Percentiles rank a stretch among this genome's conserved stretches.
phyloP scores from a whole-genome alignment of 2,797 vertebrate species.

The Poeciliopsis paucimaculata region DNA sequence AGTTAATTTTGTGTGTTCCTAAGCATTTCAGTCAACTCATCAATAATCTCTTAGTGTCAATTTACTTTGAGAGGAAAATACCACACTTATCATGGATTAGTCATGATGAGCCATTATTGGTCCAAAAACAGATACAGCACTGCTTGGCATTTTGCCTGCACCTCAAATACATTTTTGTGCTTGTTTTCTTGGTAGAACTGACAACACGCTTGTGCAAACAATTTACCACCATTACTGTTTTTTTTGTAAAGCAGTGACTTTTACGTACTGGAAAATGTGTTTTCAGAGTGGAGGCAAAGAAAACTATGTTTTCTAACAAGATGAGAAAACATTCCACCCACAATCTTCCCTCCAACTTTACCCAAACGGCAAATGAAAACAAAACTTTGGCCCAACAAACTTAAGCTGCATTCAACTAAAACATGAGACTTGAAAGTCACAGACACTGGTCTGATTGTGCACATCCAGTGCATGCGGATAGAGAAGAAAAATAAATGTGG shows the following conservation, averaged over 20 bases:
- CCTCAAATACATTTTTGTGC: background rate
- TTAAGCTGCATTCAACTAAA: background rate
- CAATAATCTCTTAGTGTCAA: too few species aligned
- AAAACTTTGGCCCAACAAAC: background rate
- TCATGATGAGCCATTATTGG: background rate
- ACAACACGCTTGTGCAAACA: background rate
- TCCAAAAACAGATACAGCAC: background rate
- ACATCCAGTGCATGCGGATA: slow-evolving; percentile 10
- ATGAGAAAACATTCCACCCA: background rate
- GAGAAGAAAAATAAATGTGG: slow-evolving; percentile 14
- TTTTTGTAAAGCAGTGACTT: background rate
- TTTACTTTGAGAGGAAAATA: background rate
- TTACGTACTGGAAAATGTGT: background rate
- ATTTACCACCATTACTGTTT: background rate
- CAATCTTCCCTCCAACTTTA: background rate
- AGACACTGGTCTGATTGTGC: background rate
- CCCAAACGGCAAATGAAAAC: slow-evolving; percentile 3
- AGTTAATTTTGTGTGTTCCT: background rate
- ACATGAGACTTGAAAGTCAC: background rate
- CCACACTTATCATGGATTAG: background rate
- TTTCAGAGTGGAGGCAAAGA: background rate
- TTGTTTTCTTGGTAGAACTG: background rate
- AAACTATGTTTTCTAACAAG: background rate
- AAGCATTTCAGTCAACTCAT: background rate
- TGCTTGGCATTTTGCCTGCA: background rate